Evolutionary conservation across 2,797 vertebrate genomes (phyloP).

Genomic region (Pelochelys cantorii): DNA sequence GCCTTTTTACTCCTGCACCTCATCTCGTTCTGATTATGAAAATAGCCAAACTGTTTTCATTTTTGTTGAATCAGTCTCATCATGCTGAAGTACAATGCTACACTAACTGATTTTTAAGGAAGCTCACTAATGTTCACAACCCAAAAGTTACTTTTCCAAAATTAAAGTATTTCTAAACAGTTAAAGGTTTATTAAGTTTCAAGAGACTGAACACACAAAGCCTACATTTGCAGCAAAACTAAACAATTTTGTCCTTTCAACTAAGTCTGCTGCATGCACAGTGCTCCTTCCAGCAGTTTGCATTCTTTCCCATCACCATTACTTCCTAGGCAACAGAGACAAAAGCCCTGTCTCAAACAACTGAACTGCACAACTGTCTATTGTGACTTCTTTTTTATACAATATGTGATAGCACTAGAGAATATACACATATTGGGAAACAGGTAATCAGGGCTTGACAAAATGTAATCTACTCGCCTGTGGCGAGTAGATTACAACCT

Average conservation of each 20-base stretch:
- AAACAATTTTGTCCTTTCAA: constrained; percentile 51
- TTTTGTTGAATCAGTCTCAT: background rate
- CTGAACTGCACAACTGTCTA: constrained; percentile 53
- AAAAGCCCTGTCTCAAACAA: constrained; percentile 57
- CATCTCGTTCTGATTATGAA: background rate
- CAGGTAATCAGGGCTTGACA: too few species aligned
- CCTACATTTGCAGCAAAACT: constrained; percentile 55
- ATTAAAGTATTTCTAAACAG: constrained; percentile 58
- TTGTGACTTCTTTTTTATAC: constrained; percentile 19
- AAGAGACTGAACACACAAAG: constrained; percentile 56
- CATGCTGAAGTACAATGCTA: background rate
- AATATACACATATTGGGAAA: constrained; percentile 64
- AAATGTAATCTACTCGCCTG: too few species aligned
- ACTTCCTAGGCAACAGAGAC: constrained; percentile 75
- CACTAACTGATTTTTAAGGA: constrained; percentile 26
- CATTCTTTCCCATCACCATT: constrained; percentile 61
- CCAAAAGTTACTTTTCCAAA: background rate
- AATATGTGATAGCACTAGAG: constrained; percentile 28
- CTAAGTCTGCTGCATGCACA: constrained; percentile 18
- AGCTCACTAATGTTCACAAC: constrained; percentile 10
- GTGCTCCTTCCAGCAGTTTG: constrained; percentile 43
- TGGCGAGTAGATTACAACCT: too few species aligned
- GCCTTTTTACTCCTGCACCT: background rate
- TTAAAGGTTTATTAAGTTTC: constrained; percentile 63
- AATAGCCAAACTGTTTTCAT: background rate